Evolutionary conservation across 2,888 invertebrate genomes (phyloP).

Genomic region (Lacanobia wlatinum): DNA sequence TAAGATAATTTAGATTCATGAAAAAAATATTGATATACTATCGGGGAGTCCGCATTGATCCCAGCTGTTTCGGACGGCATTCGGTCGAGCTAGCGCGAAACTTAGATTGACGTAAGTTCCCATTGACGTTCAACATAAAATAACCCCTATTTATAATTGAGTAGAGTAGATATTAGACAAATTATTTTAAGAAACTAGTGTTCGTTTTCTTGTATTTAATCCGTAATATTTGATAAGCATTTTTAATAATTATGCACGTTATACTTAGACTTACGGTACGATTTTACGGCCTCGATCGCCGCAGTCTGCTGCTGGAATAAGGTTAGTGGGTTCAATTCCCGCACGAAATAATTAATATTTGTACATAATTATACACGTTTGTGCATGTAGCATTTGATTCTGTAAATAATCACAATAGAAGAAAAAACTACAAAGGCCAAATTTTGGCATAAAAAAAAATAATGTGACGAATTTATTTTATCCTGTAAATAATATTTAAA

Average conservation of each 20-base stretch:
- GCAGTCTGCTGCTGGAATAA: neutral
- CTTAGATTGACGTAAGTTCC: conserved; percentile 49
- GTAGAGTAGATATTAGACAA: conserved; percentile 30
- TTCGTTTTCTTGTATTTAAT: conserved; percentile 32
- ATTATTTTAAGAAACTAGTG: conserved; percentile 37
- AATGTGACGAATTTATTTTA: conserved; percentile 6
- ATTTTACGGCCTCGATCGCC: conserved; percentile 6
- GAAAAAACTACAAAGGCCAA: neutral
- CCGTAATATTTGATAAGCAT: conserved; percentile 12
- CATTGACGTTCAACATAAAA: conserved; percentile 23
- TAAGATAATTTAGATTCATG: conserved; percentile 24
- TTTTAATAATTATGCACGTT: neutral
- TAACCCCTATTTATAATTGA: neutral
- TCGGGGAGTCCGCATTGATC: conserved; percentile 16
- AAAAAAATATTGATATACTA: conserved; percentile 22
- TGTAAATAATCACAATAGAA: conserved; percentile 20
- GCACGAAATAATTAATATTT: neutral
- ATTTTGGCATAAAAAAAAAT: too few relatives aligned
- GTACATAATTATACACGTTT: conserved; percentile 14
- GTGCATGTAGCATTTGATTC: conserved; percentile 22
- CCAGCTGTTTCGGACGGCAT: conserved; percentile 28
- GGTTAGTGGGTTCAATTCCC: conserved; percentile 27
- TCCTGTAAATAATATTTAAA: conserved; percentile 28
- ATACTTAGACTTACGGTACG: neutral
- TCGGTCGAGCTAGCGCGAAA: conserved; percentile 15